Percentiles rank a stretch among this genome's conserved stretches.
Conservation (phyloP, 2,888 invertebrate genomes). For the Ptychoptera contaminata region DNA sequence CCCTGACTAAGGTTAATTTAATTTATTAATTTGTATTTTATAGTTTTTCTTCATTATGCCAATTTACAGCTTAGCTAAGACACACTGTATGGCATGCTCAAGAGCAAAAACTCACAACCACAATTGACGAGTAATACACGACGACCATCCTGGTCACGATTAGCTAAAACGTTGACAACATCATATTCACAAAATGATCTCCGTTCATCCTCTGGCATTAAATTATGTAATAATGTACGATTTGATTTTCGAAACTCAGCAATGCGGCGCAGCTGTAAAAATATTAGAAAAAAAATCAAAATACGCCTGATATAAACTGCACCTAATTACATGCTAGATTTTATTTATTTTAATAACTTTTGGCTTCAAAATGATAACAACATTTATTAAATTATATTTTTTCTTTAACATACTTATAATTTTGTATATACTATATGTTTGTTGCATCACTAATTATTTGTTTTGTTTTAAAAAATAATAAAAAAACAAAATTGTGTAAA, state of each 20-base stretch:
- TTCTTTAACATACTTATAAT: too few species aligned
- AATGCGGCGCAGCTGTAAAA: constrained; percentile 51
- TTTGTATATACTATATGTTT: too few species aligned
- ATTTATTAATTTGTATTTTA: background rate
- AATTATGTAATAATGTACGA: constrained; percentile 42
- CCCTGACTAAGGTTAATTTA: background rate
- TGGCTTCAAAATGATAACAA: too few species aligned
- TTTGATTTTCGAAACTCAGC: constrained; percentile 63
- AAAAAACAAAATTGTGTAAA: too few species aligned
- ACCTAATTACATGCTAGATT: too few species aligned
- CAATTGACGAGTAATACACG: constrained; percentile 56
- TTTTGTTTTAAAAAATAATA: too few species aligned
- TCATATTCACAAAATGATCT: constrained; percentile 51
- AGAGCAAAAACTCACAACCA: constrained; percentile 37
- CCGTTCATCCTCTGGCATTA: constrained; percentile 52
- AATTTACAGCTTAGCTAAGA: too few species aligned
- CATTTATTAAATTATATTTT: too few species aligned
- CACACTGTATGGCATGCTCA: too few species aligned
- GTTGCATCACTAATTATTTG: too few species aligned
- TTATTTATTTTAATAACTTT: too few species aligned
- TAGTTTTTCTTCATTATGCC: too few species aligned
- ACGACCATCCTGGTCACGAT: constrained; percentile 59
- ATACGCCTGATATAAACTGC: background rate
- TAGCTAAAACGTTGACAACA: constrained; percentile 60
- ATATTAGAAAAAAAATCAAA: constrained; percentile 6